Percentiles rank a stretch among this genome's conserved stretches.
These are phyloP conservation scores for Ceyx melanurus DNA, from an alignment of 2,113 vertebrate genomes.

Conservation along the genomic window DNA sequence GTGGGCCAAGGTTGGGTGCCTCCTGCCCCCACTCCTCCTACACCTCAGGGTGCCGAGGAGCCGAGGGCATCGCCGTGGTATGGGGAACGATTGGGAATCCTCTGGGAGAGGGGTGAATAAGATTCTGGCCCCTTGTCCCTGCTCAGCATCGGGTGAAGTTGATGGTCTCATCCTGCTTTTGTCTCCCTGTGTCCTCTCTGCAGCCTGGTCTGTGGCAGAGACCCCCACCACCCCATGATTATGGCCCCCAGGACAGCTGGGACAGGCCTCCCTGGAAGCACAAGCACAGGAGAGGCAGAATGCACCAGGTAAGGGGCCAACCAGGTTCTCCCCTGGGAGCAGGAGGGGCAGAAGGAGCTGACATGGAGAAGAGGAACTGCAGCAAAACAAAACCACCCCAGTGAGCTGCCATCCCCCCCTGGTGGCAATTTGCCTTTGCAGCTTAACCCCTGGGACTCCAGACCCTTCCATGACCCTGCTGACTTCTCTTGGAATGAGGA, in stretches of 20 bases:
- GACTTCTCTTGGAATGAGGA: accelerated
- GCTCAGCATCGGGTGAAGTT: not conserved
- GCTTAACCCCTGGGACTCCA: not conserved
- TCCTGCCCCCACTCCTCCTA: accelerated
- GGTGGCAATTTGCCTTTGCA: accelerated
- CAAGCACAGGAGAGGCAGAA: accelerated
- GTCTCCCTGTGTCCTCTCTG: not conserved
- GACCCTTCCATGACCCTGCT: accelerated
- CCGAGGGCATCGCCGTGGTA: accelerated
- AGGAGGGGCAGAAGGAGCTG: not conserved
- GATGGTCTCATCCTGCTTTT: not conserved
- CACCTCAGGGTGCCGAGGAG: accelerated
- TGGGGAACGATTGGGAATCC: accelerated
- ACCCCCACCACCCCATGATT: accelerated
- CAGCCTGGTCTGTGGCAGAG: accelerated
- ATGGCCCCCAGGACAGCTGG: accelerated
- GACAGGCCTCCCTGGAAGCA: accelerated
- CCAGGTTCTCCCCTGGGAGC: accelerated
- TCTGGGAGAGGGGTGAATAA: accelerated
- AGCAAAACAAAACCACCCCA: not conserved
- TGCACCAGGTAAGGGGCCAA: not conserved
- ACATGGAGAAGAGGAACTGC: not conserved
- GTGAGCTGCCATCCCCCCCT: not conserved
- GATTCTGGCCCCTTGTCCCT: not conserved
- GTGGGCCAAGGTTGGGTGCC: accelerated